Evolutionary conservation across 2,113 vertebrate species (phyloP), one percentile per base, ranked within the genome.

Genomic region (Aleadryas rufinucha): DNA sequence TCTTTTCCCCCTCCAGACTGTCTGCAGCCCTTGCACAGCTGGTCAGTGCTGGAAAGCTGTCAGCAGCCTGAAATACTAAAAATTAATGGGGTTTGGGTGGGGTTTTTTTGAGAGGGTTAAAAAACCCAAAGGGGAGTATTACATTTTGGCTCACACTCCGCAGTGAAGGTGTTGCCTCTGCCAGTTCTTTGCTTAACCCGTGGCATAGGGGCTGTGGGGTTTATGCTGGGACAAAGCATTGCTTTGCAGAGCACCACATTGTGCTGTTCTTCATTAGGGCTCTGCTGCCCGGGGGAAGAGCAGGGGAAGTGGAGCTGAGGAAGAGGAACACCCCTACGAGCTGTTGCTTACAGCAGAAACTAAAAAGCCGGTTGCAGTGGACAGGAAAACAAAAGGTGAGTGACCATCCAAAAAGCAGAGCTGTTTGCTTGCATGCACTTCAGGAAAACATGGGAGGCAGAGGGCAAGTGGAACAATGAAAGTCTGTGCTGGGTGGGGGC

Each of bases 281-380:
- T 90, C 98, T 61, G 97, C 98, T 77, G 87, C 95, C 44, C 98
- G 97, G 90, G 98, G 98, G 91, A 98, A 98, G 90, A 97, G 97
- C 84, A 98, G 98, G 80, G 98, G 98, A 84, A 97, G 97, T 57
- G 59, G 93, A 90, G 89, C 97, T 27, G 95, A 94, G 87, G 98
- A 98, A 39, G 97, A 98, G 44, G 99, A 99, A 78, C 99, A 99
- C 97, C 99, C 99, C 1, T 99, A 99, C 2, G 99, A 99, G 95
- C 96, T 99, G 50, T 64, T 99, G 95, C 93, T 99, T 65, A 99
- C 98, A 7, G 99, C 99, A 59, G 98, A 99, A 95, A 99, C 99
- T 61, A 99, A 99, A 97, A 98, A 98, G 88, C 97, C 97, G 2
- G 87, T 93, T 18, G 94, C 92, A 9, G 93, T 91, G 61, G 97